phyloP scores from a whole-genome alignment of 2,888 invertebrate species.

The Microctonus aethiopoides region DNA sequence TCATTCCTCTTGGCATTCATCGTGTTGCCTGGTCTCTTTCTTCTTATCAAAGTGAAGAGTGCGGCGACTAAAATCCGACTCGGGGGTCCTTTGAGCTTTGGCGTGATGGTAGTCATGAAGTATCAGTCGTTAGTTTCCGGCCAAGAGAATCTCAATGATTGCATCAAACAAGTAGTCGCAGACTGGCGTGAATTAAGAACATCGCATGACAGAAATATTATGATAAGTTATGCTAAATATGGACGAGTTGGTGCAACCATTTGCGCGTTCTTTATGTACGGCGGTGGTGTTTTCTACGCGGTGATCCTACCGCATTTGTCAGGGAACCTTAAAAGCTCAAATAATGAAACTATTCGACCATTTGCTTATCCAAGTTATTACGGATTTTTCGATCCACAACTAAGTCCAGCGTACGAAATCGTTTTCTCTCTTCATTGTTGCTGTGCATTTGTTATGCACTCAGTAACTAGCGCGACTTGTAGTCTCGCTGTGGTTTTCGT shows the following conservation, averaged over 20 bases:
- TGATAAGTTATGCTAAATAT: background rate
- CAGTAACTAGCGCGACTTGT: constrained; percentile 40
- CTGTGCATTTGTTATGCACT: constrained; percentile 38
- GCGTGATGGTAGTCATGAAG: constrained; percentile 49
- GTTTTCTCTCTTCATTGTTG: constrained; percentile 41
- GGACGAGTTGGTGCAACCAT: constrained; percentile 39
- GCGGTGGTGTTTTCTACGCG: constrained; percentile 44
- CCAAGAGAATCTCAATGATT: constrained; percentile 31
- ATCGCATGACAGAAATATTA: background rate
- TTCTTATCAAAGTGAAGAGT: constrained; percentile 45
- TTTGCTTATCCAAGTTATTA: constrained; percentile 26
- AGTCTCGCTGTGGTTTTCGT: constrained; percentile 45
- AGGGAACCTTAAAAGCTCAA: constrained; percentile 11
- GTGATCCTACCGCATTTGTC: constrained; percentile 37
- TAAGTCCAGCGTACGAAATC: constrained; percentile 45
- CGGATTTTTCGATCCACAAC: constrained; percentile 13
- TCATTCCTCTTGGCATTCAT: constrained; percentile 49
- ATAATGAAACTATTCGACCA: constrained; percentile 38
- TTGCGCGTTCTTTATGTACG: constrained; percentile 46
- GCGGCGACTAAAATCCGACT: too few species aligned
- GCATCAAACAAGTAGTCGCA: constrained; percentile 41
- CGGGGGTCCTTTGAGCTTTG: constrained; percentile 49
- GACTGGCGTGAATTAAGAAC: constrained; percentile 43
- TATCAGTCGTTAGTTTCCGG: constrained; percentile 41
- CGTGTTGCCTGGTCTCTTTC: constrained; percentile 49